Base-by-base conservation (phyloP, 2,113 vertebrate species). In the Scophthalmus maximus region DNA sequence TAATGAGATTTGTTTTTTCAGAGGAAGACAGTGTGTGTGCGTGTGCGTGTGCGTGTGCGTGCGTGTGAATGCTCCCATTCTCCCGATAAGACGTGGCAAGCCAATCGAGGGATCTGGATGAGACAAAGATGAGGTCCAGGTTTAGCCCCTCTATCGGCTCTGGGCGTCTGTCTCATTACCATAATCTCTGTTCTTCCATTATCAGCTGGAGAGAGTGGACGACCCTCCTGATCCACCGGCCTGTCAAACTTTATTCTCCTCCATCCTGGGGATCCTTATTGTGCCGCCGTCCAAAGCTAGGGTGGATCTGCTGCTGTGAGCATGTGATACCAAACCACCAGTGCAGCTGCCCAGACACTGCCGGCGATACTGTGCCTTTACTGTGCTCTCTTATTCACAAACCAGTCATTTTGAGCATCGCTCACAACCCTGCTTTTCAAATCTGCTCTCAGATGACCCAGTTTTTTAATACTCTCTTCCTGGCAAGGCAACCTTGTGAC, bases 101-200 rank as follows among this genome's bases (percentile, higher is more conserved):
- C 87, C 90, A 89, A 87, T 90, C 78, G 67, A 56, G 58, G 82
- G 83, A 88, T 91, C 87, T 88, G 81, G 38, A 59, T 49, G 76
- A 90, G 87, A 91, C 89, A 92, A 92, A 91, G 90, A 91, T 84
- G 84, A 90, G 85, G 90, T 87, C 83, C 89, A 89, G 90, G 87
- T 92, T 90, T 73, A 89, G 83, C 61, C 78, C 50, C 42, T 75
- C 79, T 91, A 93, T 91, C 88, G 74, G 83, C 82, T 76, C 68
- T 78, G 65, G 64, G 86, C 89, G 87, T 90, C 90, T 90, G 88
- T 83, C 89, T 91, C 85, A 91, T 93, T 91, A 88, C 36, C 91
- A 93, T 93, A 93, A 93, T 93, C 92, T 90, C 87, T 70, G 57
- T 75, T 81, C n/a, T 82, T 85, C 88, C 88, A 88, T 93, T 90